Base-by-base conservation (phyloP, 2,888 invertebrate species). In the Drosophila paucipuncta region DNA sequence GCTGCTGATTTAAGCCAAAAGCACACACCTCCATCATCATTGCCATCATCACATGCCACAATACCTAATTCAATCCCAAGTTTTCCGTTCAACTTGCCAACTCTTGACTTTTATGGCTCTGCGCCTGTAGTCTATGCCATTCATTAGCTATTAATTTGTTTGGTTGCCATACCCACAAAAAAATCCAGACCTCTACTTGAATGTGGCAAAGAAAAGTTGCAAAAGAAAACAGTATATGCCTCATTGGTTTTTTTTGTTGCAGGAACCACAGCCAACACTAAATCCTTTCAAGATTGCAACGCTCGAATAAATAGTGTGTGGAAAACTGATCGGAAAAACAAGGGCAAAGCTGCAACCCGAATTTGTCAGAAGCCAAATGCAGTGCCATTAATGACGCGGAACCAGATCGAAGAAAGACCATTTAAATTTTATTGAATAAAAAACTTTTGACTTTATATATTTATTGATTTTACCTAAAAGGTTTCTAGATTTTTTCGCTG, bases 101-200 rank as follows among this genome's bases (percentile, higher is more conserved):
- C 59, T 65, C 72, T 86, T 76, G 78, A 78, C 72, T 85, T 85
- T 85, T 85, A 85, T 87, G 73, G 70, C 70, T 47, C 52, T 80
- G 76, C 62, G 76, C 54, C 67, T 63, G 58, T 41, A 53, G 53
- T 68, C 57, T 64, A 13, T 73, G 57, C 69, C 85, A 85, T 82
- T 85, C 88, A 87, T 85, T 85, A 85, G 90, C 78, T 72, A 74
- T 89, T 78, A 85, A 78, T 87, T 84, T 71, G 16, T 4, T 59
- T 50, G 60, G 31, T 30, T 39, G 68, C 58, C 69, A 59, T 39
- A 53, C 58, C 71, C 68, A 63, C 59, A 72, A 31, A 68, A 58
- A 47, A 75, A 31, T 28, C 57, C 53, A 18, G 28, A 25, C 9
- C 11, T 22, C 9, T 35, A 5, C 50, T 53, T 50, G 49, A 50